Conservation (phyloP, 2,797 vertebrate species). For the Chelidonichthys spinosus region DNA sequence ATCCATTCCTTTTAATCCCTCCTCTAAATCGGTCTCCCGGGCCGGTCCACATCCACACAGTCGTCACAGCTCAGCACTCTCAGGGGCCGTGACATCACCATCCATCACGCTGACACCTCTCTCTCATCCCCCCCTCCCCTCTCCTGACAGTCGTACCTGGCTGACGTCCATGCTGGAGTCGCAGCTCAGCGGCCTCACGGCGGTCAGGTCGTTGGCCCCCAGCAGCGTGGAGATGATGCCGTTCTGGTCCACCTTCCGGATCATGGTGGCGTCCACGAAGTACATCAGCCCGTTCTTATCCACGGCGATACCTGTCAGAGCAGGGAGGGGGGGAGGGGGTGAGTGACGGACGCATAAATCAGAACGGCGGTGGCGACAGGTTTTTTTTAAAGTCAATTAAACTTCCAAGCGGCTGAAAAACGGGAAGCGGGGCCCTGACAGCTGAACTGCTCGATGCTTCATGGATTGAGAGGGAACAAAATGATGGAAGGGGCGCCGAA, state of each 20-base stretch:
- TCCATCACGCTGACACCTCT: constrained; percentile 63
- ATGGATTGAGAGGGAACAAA: constrained; percentile 60
- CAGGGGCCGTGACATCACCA: constrained; percentile 84
- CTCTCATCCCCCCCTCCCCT: constrained; percentile 27
- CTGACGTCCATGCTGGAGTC: constrained; percentile 98
- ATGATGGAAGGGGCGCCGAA: constrained; percentile 64
- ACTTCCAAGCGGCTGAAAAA: constrained; percentile 53
- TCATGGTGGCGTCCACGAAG: constrained; percentile 99
- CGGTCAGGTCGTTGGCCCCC: constrained; percentile 93
- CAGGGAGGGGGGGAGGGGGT: constrained; percentile 45
- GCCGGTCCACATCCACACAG: constrained; percentile 89
- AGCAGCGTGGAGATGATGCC: constrained; percentile 98
- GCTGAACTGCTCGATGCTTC: constrained; percentile 67
- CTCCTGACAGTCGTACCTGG: constrained; percentile 85
- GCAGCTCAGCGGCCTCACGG: constrained; percentile 91
- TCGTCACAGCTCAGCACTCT: constrained; percentile 90
- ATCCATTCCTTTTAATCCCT: constrained; percentile 70
- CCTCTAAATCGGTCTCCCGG: constrained; percentile 70
- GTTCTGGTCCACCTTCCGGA: constrained; percentile 98
- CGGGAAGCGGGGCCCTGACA: constrained; percentile 58
- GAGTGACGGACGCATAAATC: constrained; percentile 65
- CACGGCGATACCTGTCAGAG: constrained; percentile 91
- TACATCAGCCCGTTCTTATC: constrained; percentile 98
- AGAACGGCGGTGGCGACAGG: constrained; percentile 44
- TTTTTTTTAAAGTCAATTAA: constrained; percentile 71